Evolutionary conservation across 2,113 vertebrate species (phyloP).

Genomic region (Tachuris rubrigastra): DNA sequence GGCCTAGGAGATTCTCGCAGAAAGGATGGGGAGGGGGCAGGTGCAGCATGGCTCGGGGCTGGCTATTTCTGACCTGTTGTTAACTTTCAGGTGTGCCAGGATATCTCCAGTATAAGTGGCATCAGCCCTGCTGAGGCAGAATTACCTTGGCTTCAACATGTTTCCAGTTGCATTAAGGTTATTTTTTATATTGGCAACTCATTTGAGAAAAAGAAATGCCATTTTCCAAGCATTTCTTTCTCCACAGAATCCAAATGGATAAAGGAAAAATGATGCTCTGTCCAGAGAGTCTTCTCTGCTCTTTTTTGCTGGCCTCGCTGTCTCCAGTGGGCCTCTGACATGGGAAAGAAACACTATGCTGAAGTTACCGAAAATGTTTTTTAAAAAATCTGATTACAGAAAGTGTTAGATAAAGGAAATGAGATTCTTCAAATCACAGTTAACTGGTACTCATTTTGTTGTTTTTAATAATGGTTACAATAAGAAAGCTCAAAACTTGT

Average conservation of each 20-base stretch:
- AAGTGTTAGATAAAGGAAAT: neutral
- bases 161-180: neutral
- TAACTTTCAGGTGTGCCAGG: neutral
- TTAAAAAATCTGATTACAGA: neutral
- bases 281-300: neutral
- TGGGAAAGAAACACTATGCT: neutral
- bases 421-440: neutral
- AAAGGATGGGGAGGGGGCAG: fast-evolving
- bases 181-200: neutral
- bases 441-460: neutral
- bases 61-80: neutral
- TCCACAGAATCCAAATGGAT: neutral
- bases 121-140: neutral
- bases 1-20: neutral
- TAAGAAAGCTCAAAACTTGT: neutral
- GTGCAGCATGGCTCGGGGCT: neutral
- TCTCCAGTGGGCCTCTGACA: neutral
- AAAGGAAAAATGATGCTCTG: neutral
- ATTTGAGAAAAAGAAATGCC: neutral
- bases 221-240: neutral
- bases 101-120: neutral
- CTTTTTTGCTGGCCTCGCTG: neutral
- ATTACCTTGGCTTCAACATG: neutral
- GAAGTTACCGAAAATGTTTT: neutral
- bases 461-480: neutral